Conservation (phyloP, 2,113 vertebrate genomes). For the Tursiops truncatus region DNA sequence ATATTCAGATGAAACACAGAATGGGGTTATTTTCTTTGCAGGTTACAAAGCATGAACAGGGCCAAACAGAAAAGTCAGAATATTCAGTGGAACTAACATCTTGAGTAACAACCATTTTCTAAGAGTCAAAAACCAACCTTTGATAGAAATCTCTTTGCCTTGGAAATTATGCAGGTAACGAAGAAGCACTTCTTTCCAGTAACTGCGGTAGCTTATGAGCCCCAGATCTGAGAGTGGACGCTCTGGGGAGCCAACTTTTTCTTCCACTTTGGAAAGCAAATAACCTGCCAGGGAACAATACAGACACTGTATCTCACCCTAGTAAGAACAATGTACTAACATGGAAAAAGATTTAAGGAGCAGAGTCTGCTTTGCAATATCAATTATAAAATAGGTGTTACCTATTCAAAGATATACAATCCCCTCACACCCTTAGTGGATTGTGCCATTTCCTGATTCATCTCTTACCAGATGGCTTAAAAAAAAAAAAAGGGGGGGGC, state of each 20-base stretch:
- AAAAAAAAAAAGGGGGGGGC: not conserved
- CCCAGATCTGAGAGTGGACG: constrained; percentile 96
- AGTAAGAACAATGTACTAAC: not conserved
- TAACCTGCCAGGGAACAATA: constrained; percentile 87
- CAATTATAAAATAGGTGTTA: not conserved
- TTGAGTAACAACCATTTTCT: not conserved
- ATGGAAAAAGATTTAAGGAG: not conserved
- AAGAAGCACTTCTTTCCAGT: constrained; percentile 99
- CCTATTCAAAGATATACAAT: not conserved
- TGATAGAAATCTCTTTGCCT: constrained; percentile 99
- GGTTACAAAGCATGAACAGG: not conserved
- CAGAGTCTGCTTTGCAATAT: not conserved
- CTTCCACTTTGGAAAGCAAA: constrained; percentile 97
- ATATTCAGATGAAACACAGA: not conserved
- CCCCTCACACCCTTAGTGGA: not conserved
- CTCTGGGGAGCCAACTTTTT: constrained; percentile 97
- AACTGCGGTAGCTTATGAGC: constrained; percentile 99
- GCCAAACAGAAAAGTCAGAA: not conserved
- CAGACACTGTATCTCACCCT: not conserved
- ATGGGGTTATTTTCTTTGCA: not conserved
- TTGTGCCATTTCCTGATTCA: not conserved
- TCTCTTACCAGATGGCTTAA: not conserved
- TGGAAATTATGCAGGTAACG: constrained; percentile 98
- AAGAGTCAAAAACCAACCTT: constrained; percentile 85
- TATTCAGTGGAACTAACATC: not conserved